These are phyloP conservation scores for Agapornis roseicollis DNA, from an alignment of 2,113 vertebrate genomes.

Conservation along the genomic window DNA sequence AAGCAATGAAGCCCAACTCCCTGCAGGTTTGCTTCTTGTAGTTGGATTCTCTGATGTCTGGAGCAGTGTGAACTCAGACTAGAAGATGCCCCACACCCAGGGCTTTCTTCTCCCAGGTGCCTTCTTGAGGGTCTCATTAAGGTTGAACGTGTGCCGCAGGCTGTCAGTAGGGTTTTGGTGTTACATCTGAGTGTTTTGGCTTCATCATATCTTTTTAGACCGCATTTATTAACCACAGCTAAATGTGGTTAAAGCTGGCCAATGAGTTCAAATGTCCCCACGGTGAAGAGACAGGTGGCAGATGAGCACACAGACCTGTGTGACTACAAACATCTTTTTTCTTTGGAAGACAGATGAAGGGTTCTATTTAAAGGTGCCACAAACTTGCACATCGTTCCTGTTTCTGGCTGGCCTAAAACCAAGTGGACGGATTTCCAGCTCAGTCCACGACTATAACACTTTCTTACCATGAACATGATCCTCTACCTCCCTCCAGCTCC, in stretches of 20 bases:
- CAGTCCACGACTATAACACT: not conserved
- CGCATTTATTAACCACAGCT: not conserved
- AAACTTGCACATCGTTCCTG: not conserved
- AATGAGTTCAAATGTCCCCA: not conserved
- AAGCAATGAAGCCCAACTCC: not conserved
- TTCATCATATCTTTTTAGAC: not conserved
- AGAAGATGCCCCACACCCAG: not conserved
- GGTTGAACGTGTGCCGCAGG: not conserved
- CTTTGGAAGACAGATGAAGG: not conserved
- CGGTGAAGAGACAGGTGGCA: not conserved
- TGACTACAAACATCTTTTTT: not conserved
- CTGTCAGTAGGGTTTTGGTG: not conserved
- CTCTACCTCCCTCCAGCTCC: not conserved
- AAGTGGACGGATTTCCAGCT: not conserved
- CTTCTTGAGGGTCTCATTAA: not conserved
- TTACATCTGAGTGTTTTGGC: not conserved
- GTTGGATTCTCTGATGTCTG: constrained; percentile 22
- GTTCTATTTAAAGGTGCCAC: not conserved
- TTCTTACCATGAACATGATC: not conserved
- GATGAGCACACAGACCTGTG: no score
- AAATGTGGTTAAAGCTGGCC: not conserved
- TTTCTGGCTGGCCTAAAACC: not conserved
- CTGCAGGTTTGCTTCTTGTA: not conserved
- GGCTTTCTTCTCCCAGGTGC: not conserved
- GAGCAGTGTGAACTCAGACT: not conserved